Evolutionary conservation across 2,113 vertebrate genomes (phyloP).

Genomic region (Leucopsar rothschildi): DNA sequence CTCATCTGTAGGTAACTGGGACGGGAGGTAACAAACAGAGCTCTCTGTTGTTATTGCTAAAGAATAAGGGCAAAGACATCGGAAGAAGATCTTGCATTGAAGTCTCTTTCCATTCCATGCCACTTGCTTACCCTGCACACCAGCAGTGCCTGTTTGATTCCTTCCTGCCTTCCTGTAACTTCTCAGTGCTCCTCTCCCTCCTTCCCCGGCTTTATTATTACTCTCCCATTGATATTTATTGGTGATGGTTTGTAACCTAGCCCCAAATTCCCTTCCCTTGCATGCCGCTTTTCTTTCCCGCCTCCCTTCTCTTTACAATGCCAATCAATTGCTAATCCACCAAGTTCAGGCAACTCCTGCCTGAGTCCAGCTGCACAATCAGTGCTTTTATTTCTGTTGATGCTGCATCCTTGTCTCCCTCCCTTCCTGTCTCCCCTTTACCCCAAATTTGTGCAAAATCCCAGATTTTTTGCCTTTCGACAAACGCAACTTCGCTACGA

Average conservation of each 20-base stretch:
- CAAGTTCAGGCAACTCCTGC: constrained; percentile 56
- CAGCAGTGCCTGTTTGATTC: constrained; percentile 45
- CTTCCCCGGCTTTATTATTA: not conserved
- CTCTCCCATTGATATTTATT: not conserved
- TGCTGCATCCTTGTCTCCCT: not conserved
- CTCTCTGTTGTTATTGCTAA: constrained; percentile 46
- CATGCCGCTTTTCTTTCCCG: not conserved
- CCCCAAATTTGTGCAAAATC: not conserved
- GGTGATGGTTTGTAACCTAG: not conserved
- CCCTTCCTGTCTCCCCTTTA: not conserved
- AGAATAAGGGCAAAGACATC: constrained; percentile 53
- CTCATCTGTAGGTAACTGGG: constrained; percentile 56
- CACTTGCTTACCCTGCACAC: not conserved
- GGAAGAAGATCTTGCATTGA: constrained; percentile 3
- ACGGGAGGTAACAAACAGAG: constrained; percentile 30
- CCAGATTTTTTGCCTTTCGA: not conserved
- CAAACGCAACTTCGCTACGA: not conserved
- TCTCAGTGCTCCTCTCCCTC: not conserved
- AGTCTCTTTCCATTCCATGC: constrained; percentile 3
- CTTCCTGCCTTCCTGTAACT: constrained; percentile 5
- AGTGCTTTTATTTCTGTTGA: constrained; percentile 53
- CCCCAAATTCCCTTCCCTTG: not conserved
- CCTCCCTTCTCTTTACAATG: not conserved
- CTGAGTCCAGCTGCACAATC: constrained; percentile 21
- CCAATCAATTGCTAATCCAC: constrained; percentile 6